Percentiles rank a stretch among this genome's conserved stretches.
These are phyloP conservation scores for Folsomia manolachei DNA, from an alignment of 2,888 invertebrate genomes.

Conservation along the genomic window DNA sequence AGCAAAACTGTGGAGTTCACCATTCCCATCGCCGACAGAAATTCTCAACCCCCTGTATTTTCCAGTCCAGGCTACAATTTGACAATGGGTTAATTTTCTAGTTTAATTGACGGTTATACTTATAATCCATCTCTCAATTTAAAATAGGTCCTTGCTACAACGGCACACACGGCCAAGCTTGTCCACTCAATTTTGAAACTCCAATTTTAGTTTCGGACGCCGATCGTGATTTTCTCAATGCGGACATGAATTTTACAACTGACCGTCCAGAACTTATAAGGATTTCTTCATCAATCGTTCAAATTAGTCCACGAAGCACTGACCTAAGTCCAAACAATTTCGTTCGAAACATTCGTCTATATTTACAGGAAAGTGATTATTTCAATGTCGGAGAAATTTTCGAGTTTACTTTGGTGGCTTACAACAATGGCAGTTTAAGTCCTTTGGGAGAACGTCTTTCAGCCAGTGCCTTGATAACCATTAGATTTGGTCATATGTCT, in stretches of 20 bases:
- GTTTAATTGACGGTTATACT: no score
- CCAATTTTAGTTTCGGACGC: constrained; percentile 27
- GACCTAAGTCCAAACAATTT: neutral
- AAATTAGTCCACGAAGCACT: neutral
- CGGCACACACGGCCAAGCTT: constrained; percentile 6
- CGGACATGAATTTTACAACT: constrained; percentile 13
- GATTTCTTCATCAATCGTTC: neutral
- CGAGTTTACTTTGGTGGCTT: constrained; percentile 16
- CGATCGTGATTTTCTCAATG: constrained; percentile 33
- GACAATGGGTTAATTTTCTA: no score
- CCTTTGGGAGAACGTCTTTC: neutral
- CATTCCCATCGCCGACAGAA: constrained; percentile 32
- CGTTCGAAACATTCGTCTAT: neutral
- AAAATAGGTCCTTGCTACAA: constrained; percentile 18
- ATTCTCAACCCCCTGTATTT: constrained; percentile 30
- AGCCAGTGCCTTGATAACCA: constrained; percentile 9
- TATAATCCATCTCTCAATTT: neutral
- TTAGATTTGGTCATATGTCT: constrained; percentile 21
- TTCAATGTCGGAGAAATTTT: neutral
- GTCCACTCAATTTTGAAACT: constrained; percentile 21
- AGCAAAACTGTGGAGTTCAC: constrained; percentile 18
- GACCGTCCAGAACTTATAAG: neutral
- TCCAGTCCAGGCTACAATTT: constrained; percentile 7
- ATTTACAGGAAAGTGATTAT: constrained; percentile 1
- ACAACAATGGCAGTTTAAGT: constrained; percentile 3